phyloP scores from a whole-genome alignment of 2,888 invertebrate genomes.

The Drosophila atroscutellata region DNA sequence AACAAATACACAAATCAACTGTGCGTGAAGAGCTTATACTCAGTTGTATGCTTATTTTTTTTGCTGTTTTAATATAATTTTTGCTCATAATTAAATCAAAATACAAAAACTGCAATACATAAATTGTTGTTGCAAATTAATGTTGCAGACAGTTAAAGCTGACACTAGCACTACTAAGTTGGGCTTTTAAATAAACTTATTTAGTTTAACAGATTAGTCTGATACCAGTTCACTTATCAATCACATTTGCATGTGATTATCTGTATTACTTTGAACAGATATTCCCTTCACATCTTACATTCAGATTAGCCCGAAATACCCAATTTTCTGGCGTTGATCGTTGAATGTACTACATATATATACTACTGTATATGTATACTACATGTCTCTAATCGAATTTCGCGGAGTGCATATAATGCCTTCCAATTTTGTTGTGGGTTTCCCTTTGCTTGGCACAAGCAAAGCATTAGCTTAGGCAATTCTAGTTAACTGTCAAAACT shows the following conservation, averaged over 20 bases:
- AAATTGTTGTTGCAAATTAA: not conserved
- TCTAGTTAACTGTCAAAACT: slow-evolving; percentile 12
- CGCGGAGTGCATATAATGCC: not conserved
- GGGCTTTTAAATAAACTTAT: not conserved
- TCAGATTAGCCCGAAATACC: no score
- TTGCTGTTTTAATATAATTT: not conserved
- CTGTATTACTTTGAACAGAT: no score
- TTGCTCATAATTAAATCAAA: slow-evolving; percentile 28
- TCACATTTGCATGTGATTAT: not conserved
- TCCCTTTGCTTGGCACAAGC: slow-evolving; percentile 15
- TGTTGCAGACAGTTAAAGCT: not conserved
- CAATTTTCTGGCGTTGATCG: no score
- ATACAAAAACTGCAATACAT: slow-evolving; percentile 13
- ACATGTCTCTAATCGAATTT: not conserved
- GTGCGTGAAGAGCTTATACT: slow-evolving; percentile 40
- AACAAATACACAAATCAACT: slow-evolving; percentile 38
- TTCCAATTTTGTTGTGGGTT: slow-evolving; percentile 6
- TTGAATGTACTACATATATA: no score
- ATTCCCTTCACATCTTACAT: no score
- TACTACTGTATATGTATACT: no score
- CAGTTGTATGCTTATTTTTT: not conserved
- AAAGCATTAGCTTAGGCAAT: slow-evolving; percentile 15
- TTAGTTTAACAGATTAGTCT: not conserved
- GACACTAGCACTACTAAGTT: not conserved
- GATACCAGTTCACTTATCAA: not conserved